Conservation (phyloP, 2,797 vertebrate species). For the Spondyliosoma cantharus region DNA sequence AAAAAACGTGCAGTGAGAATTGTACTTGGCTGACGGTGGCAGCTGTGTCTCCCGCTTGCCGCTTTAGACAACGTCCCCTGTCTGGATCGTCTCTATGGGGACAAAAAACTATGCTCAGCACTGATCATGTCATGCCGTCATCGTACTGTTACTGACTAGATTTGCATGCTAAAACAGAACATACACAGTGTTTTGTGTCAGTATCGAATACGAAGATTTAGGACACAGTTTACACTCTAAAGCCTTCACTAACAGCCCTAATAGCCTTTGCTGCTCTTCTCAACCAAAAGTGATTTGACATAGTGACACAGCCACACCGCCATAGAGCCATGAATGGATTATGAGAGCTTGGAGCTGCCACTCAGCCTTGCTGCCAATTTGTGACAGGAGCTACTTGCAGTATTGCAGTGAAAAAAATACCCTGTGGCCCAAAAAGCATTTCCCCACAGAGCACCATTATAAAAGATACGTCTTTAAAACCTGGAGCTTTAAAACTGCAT, state of each 20-base stretch:
- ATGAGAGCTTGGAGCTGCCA: not conserved
- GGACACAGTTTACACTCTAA: not conserved
- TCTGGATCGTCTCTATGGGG: slow-evolving; percentile 15
- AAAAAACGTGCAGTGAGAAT: not conserved
- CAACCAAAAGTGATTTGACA: not conserved
- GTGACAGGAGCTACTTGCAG: not conserved
- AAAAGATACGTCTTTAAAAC: not conserved
- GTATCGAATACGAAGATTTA: not conserved
- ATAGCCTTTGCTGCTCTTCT: not conserved
- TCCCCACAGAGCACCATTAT: not conserved
- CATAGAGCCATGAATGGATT: not conserved
- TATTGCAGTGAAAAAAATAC: not conserved
- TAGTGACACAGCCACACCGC: not conserved
- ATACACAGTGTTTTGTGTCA: not conserved
- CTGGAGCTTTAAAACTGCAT: not conserved
- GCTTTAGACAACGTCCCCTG: not conserved
- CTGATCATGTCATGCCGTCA: not conserved
- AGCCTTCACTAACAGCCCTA: not conserved
- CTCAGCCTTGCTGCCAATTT: not conserved
- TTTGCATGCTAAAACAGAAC: not conserved
- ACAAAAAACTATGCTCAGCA: not conserved
- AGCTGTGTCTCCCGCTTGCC: not conserved
- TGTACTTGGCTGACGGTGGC: not conserved
- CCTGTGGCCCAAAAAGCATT: not conserved
- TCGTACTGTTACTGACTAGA: not conserved